phyloP scores from a whole-genome alignment of 2,888 invertebrate species.

The Drosophila maculinotata region DNA sequence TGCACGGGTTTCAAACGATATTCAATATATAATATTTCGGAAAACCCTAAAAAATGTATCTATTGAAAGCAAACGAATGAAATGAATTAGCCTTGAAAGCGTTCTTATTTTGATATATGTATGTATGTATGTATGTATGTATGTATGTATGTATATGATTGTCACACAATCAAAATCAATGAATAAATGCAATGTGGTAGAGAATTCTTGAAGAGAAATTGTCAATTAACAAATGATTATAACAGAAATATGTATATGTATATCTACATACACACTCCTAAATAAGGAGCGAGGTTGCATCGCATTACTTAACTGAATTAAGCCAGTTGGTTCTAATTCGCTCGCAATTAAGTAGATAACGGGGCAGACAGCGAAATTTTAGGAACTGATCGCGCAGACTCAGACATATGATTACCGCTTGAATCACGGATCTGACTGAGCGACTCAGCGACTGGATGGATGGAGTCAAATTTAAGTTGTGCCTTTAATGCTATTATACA shows the following conservation, averaged over 20 bases:
- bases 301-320: background rate
- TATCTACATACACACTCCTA: too few species aligned
- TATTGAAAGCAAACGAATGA: too few species aligned
- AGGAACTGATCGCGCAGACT: slow-evolving; percentile 1
- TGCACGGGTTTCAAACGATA: too few species aligned
- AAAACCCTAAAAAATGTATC: too few species aligned
- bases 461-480: background rate
- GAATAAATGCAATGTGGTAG: too few species aligned
- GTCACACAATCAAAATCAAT: too few species aligned
- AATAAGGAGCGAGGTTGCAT: too few species aligned
- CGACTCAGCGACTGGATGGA: background rate
- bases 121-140: background rate
- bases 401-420: slow-evolving; percentile 22
- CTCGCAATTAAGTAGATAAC: slow-evolving; percentile 25
- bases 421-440: slow-evolving; percentile 6
- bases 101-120: too few species aligned
- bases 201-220: background rate
- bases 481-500: slow-evolving; percentile 8
- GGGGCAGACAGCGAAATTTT: slow-evolving; percentile 18
- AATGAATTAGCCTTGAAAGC: too few species aligned
- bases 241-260: too few species aligned
- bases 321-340: slow-evolving; percentile 17
- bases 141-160: background rate
- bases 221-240: too few species aligned
- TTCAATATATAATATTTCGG: too few species aligned